Conservation (phyloP, 1,140 invertebrate species). For the Drosophila murphyi region DNA sequence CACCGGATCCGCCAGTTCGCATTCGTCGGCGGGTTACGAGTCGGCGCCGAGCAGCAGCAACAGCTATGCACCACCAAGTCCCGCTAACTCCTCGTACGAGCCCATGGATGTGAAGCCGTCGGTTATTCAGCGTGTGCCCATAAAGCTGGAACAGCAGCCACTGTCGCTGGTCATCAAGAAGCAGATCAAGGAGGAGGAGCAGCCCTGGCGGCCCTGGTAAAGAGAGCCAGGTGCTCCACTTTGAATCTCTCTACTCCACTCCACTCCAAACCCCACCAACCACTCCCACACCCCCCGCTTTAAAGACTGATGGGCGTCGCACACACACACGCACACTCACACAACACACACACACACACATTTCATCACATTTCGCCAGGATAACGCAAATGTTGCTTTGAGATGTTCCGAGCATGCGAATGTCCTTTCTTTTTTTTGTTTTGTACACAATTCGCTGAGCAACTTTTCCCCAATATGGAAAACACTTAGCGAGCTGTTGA, state of each 20-base stretch:
- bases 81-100: constrained; percentile 82
- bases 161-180: constrained; percentile 88
- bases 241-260: constrained; percentile 33
- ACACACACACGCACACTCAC: constrained; percentile 46
- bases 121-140: constrained; percentile 83
- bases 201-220: constrained; percentile 91
- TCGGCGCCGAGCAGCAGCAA: constrained; percentile 65
- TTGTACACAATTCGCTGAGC: constrained; percentile 10
- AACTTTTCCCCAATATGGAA: constrained; percentile 5
- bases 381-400: constrained; percentile 72
- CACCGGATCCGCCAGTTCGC: constrained; percentile 88
- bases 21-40: constrained; percentile 85
- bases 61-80: constrained; percentile 78
- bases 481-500: constrained; percentile 39
- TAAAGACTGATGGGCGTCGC: constrained; percentile 72
- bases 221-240: constrained; percentile 28
- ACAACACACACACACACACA: constrained; percentile 40
- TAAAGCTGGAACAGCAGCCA: constrained; percentile 87
- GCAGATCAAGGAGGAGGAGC: constrained; percentile 85
- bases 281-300: constrained; percentile 53
- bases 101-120: constrained; percentile 83
- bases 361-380: constrained; percentile 73
- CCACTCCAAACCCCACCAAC: background rate
- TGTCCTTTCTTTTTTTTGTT: constrained; percentile 13
- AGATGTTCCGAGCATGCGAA: constrained; percentile 67